These are phyloP conservation scores for Penaeus chinensis DNA, from an alignment of 1,140 invertebrate species.

Conservation along the genomic window DNA sequence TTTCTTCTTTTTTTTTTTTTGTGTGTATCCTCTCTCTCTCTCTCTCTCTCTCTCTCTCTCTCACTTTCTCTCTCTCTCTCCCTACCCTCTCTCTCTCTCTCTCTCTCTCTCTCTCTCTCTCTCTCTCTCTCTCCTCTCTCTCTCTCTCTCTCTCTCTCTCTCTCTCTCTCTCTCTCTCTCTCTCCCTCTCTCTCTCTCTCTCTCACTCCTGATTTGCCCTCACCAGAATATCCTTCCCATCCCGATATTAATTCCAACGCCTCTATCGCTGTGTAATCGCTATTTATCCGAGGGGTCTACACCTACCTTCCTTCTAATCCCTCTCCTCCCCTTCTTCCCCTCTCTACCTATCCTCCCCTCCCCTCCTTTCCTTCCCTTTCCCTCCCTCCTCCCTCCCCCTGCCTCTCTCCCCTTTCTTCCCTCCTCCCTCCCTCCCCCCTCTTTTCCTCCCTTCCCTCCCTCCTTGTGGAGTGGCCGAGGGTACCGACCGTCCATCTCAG, in stretches of 20 bases:
- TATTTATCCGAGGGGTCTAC: not conserved
- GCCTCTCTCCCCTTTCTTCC: not conserved
- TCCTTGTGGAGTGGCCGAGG: not conserved
- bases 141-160: constrained; percentile 23
- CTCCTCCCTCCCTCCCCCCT: not conserved
- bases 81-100: not conserved
- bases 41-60: too few relatives aligned
- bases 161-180: constrained; percentile 16
- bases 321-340: not conserved
- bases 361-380: not conserved
- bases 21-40: too few relatives aligned
- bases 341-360: not conserved
- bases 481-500: too few relatives aligned
- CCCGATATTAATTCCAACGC: too few relatives aligned
- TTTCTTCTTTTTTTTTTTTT: too few relatives aligned
- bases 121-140: constrained; percentile 18
- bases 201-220: constrained; percentile 4
- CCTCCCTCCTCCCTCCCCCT: not conserved
- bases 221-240: too few relatives aligned
- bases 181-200: constrained; percentile 32
- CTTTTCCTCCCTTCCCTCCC: not conserved
- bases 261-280: too few relatives aligned
- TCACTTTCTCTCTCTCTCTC: too few relatives aligned
- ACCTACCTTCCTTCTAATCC: not conserved
- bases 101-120: constrained; percentile 8